Conservation (phyloP, 2,797 vertebrate genomes). For the Gymnopithys bicolor region DNA sequence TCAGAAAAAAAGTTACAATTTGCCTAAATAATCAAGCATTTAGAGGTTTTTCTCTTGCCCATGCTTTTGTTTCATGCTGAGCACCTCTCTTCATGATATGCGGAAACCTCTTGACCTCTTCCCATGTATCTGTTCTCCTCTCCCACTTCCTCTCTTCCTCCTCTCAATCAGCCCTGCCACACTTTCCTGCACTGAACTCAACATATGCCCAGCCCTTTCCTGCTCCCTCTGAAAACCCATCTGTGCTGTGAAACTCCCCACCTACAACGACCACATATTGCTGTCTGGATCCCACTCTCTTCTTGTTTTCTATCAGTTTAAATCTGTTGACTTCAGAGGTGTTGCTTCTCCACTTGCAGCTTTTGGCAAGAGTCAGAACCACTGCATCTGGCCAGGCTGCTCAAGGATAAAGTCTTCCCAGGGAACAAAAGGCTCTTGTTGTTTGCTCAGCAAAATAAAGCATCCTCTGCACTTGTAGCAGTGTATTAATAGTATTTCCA, state of each 20-base stretch:
- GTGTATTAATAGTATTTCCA: background rate
- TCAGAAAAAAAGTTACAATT: background rate
- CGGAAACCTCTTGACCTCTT: background rate
- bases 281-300: constrained; percentile 37
- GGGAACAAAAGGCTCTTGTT: background rate
- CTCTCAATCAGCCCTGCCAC: background rate
- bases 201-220: background rate
- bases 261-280: background rate
- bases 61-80: background rate
- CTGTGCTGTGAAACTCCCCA: constrained; percentile 60
- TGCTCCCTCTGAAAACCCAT: constrained; percentile 46
- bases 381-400: background rate
- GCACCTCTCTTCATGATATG: fast-evolving
- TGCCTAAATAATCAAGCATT: background rate
- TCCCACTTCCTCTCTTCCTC: background rate
- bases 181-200: background rate
- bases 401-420: background rate
- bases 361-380: background rate
- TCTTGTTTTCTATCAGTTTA: constrained; percentile 42
- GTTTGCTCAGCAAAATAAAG: background rate
- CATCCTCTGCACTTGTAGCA: background rate
- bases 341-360: background rate
- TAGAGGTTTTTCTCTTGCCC: background rate
- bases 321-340: constrained; percentile 36
- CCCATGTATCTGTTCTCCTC: background rate